Conservation (phyloP, 2,888 invertebrate species). For the Drosophila ezoana region DNA sequence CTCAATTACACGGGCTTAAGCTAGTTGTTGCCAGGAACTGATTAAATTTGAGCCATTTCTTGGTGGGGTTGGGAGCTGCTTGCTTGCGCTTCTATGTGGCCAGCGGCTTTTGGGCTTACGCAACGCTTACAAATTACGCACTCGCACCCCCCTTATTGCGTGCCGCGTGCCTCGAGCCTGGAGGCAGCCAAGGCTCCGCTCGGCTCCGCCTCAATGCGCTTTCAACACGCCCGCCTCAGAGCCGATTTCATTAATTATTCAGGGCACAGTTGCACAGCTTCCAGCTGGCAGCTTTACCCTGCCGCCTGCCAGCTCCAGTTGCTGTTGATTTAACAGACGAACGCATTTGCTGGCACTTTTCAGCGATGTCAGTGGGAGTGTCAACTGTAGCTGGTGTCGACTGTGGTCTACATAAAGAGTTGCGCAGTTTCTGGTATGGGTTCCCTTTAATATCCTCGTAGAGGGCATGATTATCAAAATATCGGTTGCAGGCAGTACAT, state of each 20-base stretch:
- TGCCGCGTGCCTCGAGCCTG: conserved; percentile 2
- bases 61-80: conserved; percentile 1
- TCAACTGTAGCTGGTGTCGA: conserved; percentile 6
- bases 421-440: background rate
- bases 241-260: conserved; percentile 73
- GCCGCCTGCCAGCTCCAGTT: conserved; percentile 8
- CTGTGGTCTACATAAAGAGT: conserved; percentile 8
- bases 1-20: conserved; percentile 46
- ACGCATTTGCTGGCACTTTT: conserved; percentile 18
- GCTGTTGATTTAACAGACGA: conserved; percentile 32
- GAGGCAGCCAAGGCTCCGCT: conserved; percentile 6
- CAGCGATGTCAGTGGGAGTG: background rate
- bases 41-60: conserved; percentile 48
- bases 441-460: background rate
- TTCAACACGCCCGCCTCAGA: conserved; percentile 33
- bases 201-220: conserved; percentile 26
- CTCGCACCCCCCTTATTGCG: background rate
- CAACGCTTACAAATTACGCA: conserved; percentile 42
- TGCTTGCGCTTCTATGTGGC: background rate
- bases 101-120: conserved; percentile 28
- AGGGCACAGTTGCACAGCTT: conserved; percentile 48
- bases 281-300: background rate
- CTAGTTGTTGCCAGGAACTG: conserved; percentile 39
- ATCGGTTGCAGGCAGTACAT: no score
- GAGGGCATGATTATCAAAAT: background rate